Conservation (phyloP, 2,888 invertebrate species). For the Ophraella communa region DNA sequence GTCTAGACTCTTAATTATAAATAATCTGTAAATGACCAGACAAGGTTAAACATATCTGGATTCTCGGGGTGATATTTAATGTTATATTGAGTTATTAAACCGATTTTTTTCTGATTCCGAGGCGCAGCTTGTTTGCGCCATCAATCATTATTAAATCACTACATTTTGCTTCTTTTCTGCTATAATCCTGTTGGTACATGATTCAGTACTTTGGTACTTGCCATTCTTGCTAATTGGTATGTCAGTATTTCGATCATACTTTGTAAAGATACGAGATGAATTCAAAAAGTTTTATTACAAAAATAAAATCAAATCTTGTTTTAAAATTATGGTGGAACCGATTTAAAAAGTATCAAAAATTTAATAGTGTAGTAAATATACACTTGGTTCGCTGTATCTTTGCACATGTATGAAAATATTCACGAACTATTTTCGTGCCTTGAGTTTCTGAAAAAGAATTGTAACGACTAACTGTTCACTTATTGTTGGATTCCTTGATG, state of each 20-base stretch:
- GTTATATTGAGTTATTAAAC: slow-evolving; percentile 30
- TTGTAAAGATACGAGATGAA: neutral
- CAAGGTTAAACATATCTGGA: slow-evolving; percentile 33
- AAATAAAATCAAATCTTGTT: no score
- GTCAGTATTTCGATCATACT: neutral
- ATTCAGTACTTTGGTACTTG: slow-evolving; percentile 15
- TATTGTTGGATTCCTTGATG: no score
- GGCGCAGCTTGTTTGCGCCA: slow-evolving; percentile 16
- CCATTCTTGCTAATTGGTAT: slow-evolving; percentile 18
- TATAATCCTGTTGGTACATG: slow-evolving; percentile 19
- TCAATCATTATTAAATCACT: slow-evolving; percentile 29
- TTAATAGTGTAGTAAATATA: neutral
- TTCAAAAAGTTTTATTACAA: neutral
- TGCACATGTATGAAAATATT: no score
- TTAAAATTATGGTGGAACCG: no score
- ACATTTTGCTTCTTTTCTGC: slow-evolving; percentile 2
- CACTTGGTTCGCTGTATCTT: no score
- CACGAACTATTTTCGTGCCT: no score
- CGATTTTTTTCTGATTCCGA: slow-evolving; percentile 19
- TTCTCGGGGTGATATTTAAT: slow-evolving; percentile 33
- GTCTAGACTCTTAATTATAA: slow-evolving; percentile 37
- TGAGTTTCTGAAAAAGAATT: no score
- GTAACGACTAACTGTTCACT: no score
- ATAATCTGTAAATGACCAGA: slow-evolving; percentile 34
- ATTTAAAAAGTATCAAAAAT: neutral